A percentile compares a stretch with the other conserved stretches of the same genome.
Conservation (phyloP, 2,113 vertebrate genomes). For the Eidolon helvum region DNA sequence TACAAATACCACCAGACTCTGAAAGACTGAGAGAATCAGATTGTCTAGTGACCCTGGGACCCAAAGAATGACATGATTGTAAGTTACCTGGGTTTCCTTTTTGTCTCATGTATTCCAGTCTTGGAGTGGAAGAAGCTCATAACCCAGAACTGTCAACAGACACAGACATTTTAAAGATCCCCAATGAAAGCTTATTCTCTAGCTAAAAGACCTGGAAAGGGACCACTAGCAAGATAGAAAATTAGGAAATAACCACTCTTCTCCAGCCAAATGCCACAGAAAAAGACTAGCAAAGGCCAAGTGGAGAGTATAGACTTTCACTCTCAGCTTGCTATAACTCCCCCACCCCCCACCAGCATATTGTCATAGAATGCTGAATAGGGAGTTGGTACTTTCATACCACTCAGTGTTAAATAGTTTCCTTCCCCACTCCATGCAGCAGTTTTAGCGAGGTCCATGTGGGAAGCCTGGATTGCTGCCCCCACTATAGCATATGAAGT, state of each 20-base stretch:
- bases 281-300: not conserved
- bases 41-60: not conserved
- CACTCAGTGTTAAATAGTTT: not conserved
- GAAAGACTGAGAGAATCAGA: not conserved
- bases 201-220: not conserved
- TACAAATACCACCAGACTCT: not conserved
- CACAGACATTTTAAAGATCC: not conserved
- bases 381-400: not conserved
- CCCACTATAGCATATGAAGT: not conserved
- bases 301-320: not conserved
- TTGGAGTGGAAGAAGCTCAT: not conserved
- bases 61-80: not conserved
- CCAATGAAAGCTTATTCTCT: not conserved
- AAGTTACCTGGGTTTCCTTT: not conserved
- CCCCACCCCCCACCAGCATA: not conserved
- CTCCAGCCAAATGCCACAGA: not conserved
- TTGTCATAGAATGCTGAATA: not conserved
- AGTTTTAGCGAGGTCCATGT: not conserved
- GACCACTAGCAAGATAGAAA: not conserved
- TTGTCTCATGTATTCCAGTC: not conserved
- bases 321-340: not conserved
- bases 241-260: not conserved
- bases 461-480: not conserved
- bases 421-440: not conserved
- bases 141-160: not conserved